phyloP scores from a whole-genome alignment of 1,140 invertebrate genomes.

The Myzus persicae region DNA sequence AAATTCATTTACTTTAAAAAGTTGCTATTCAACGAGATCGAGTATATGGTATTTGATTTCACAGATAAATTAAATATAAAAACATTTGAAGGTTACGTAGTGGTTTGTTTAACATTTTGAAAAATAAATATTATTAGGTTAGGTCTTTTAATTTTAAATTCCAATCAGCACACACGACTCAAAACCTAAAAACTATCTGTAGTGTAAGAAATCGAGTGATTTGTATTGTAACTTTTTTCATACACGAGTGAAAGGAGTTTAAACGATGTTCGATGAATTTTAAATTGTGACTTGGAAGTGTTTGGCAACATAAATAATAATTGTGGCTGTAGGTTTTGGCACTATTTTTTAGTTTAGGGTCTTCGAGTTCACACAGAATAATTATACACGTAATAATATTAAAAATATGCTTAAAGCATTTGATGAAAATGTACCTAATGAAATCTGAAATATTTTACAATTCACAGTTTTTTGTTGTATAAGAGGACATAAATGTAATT shows the following conservation, averaged over 20 bases:
- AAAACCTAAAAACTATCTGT: background rate
- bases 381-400: background rate
- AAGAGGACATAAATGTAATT: background rate
- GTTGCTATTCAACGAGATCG: background rate
- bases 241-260: background rate
- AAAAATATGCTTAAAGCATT: background rate
- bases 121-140: background rate
- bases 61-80: background rate
- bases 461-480: background rate
- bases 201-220: background rate
- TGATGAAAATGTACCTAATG: background rate
- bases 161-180: background rate
- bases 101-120: background rate
- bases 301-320: conserved; percentile 27
- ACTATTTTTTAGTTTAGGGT: background rate
- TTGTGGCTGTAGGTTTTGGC: conserved; percentile 11
- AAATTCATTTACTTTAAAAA: background rate
- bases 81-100: background rate
- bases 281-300: background rate
- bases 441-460: background rate
- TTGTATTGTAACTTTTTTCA: background rate
- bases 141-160: conserved; percentile 4
- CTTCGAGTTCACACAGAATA: background rate
- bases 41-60: background rate
- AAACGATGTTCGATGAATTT: conserved; percentile 20